phyloP scores from a whole-genome alignment of 1,140 invertebrate species.

The Vanessa tameamea region DNA sequence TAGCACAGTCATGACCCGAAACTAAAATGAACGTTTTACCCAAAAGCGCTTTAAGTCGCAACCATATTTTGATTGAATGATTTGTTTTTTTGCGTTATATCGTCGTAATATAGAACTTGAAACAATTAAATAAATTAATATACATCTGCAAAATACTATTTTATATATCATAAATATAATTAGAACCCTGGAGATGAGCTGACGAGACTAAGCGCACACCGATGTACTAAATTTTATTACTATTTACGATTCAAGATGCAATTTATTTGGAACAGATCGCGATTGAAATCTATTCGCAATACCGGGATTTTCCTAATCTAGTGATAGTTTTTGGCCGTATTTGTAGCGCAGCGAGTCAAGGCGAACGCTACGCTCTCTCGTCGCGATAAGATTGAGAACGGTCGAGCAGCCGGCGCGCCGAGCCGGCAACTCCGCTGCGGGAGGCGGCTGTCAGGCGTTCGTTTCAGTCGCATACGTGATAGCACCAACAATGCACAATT shows the following conservation, averaged over 20 bases:
- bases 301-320: conserved; percentile 16
- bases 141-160: too few relatives aligned
- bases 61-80: too few relatives aligned
- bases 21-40: too few relatives aligned
- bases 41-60: too few relatives aligned
- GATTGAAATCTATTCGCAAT: conserved; percentile 13
- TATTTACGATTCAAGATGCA: conserved; percentile 2
- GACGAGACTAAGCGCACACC: too few relatives aligned
- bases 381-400: background rate
- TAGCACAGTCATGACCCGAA: too few relatives aligned
- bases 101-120: too few relatives aligned
- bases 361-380: background rate
- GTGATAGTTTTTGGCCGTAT: conserved; percentile 11
- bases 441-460: conserved; percentile 17
- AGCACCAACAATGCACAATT: conserved; percentile 24
- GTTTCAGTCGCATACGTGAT: conserved; percentile 16
- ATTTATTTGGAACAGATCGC: conserved; percentile 14
- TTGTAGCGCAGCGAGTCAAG: background rate
- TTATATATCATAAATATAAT: too few relatives aligned
- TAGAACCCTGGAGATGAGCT: too few relatives aligned
- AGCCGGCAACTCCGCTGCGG: background rate
- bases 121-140: too few relatives aligned
- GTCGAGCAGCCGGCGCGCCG: background rate
- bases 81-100: too few relatives aligned
- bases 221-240: conserved; percentile 1